phyloP scores from a whole-genome alignment of 2,888 invertebrate genomes.

The Neuroscelio doddi region DNA sequence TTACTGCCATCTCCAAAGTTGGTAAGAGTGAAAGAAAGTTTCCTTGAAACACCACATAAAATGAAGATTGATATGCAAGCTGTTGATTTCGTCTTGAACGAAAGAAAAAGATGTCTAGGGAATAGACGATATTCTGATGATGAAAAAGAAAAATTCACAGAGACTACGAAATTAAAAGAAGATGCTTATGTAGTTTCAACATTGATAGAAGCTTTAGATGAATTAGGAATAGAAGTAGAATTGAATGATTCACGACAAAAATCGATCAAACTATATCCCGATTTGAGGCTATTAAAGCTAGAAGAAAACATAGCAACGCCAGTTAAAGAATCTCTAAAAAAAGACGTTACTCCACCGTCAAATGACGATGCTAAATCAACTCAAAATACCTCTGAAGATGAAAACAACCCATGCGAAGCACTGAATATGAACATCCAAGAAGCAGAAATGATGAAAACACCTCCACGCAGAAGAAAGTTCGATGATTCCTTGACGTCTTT shows the following conservation, averaged over 20 bases:
- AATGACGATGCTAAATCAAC: not conserved
- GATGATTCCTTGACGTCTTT: not conserved
- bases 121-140: too few species aligned
- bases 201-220: slow-evolving; percentile 26
- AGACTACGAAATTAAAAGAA: not conserved
- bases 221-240: slow-evolving; percentile 34
- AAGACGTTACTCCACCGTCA: not conserved
- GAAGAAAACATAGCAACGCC: not conserved
- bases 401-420: not conserved
- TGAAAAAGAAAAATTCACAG: not conserved
- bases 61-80: too few species aligned
- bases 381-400: too few species aligned
- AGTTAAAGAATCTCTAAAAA: not conserved
- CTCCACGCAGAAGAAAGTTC: not conserved
- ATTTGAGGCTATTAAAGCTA: too few species aligned
- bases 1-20: too few species aligned
- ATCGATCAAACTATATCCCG: not conserved
- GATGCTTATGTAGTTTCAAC: slow-evolving; percentile 14
- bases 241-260: slow-evolving; percentile 6
- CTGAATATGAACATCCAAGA: not conserved
- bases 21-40: too few species aligned
- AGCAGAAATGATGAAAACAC: not conserved
- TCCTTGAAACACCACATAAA: too few species aligned
- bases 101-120: too few species aligned
- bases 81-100: too few species aligned